Evolutionary conservation across 2,797 vertebrate species (phyloP).

Genomic region (Malacoraja senta): DNA sequence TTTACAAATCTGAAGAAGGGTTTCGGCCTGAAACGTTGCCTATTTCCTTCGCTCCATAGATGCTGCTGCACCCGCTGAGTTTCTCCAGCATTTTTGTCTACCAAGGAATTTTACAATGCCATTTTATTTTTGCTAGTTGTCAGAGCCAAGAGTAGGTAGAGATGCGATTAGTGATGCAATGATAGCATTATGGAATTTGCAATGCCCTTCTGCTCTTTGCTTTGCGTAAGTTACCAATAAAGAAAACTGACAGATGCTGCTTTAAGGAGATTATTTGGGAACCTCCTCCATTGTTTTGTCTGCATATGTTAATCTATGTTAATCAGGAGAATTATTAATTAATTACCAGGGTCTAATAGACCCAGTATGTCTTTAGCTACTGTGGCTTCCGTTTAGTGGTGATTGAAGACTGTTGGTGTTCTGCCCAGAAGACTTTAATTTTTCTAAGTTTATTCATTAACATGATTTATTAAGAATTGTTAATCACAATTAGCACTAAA

Average conservation of each 20-base stretch:
- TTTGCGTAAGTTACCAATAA: background rate
- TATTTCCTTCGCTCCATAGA: too few species aligned
- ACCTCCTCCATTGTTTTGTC: constrained; percentile 4
- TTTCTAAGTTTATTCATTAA: background rate
- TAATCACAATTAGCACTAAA: background rate
- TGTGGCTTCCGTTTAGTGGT: background rate
- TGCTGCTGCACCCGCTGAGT: too few species aligned
- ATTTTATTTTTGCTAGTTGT: constrained; percentile 1
- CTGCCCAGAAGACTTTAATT: background rate
- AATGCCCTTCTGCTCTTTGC: background rate
- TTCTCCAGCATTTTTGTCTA: too few species aligned
- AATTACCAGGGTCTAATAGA: background rate
- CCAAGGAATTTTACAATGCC: background rate
- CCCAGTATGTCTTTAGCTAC: background rate
- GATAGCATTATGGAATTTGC: background rate
- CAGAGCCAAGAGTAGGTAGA: background rate
- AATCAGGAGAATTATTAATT: constrained; percentile 5
- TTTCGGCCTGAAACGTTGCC: too few species aligned
- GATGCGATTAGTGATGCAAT: background rate
- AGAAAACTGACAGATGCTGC: background rate
- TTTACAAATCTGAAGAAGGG: background rate
- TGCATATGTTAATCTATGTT: constrained; percentile 28
- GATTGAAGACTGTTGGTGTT: background rate
- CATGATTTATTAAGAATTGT: background rate
- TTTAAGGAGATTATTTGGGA: background rate